Conservation (phyloP, 2,113 vertebrate species). For the Pardalotus punctatus region DNA sequence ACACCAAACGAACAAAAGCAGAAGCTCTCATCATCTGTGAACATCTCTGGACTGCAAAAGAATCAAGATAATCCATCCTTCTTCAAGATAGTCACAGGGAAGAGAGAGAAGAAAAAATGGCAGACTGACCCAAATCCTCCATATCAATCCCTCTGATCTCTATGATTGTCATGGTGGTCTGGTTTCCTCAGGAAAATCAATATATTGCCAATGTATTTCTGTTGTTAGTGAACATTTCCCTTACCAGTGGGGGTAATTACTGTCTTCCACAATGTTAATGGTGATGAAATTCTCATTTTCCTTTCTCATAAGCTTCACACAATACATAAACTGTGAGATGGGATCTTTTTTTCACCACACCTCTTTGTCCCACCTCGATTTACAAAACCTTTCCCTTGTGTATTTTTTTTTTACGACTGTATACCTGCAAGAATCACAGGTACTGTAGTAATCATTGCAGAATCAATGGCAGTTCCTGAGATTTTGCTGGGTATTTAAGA, state of each 20-base stretch:
- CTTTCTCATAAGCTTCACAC: not conserved
- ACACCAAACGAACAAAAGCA: not conserved
- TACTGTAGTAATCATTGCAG: not conserved
- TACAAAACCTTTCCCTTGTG: not conserved
- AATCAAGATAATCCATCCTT: not conserved
- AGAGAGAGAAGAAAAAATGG: fast-evolving
- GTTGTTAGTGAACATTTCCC: not conserved
- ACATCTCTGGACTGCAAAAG: not conserved
- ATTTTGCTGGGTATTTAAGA: not conserved
- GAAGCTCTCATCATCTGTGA: not conserved
- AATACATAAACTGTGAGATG: not conserved
- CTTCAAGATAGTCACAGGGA: not conserved
- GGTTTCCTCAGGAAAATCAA: not conserved
- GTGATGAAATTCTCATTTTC: not conserved
- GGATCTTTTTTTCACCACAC: fast-evolving
- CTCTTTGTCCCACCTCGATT: not conserved
- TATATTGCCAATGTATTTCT: not conserved
- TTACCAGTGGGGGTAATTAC: not conserved
- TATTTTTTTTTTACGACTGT: not conserved
- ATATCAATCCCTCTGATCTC: not conserved
- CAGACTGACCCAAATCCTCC: not conserved
- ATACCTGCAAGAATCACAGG: not conserved
- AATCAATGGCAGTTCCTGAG: not conserved
- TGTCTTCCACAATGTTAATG: not conserved
- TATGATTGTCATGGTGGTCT: not conserved